Percentiles rank a stretch among this genome's conserved stretches.
phyloP scores from a whole-genome alignment of 2,797 vertebrate genomes.

The Tinamus major region DNA sequence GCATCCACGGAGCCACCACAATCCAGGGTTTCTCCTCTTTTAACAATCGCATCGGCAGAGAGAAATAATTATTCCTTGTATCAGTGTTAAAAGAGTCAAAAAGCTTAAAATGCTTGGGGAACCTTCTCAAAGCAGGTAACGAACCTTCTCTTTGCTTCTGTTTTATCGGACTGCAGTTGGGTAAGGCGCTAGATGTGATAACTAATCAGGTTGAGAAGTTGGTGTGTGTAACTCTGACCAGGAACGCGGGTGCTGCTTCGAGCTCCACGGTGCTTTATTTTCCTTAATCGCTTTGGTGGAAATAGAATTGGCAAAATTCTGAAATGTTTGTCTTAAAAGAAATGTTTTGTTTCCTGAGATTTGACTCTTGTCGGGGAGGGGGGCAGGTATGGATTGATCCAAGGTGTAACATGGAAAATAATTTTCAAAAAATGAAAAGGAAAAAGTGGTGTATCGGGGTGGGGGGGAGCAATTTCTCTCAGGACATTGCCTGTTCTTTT shows the following conservation, averaged over 20 bases:
- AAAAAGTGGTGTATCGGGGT: not conserved
- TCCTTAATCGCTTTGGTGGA: slow-evolving; percentile 19
- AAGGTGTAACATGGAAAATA: not conserved
- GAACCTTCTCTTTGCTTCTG: slow-evolving; percentile 40
- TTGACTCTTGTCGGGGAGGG: not conserved
- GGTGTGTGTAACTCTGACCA: not conserved
- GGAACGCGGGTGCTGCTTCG: not conserved
- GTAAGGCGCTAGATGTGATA: not conserved
- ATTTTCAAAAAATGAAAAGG: not conserved
- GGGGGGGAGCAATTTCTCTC: not conserved
- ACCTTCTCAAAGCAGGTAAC: slow-evolving; percentile 60
- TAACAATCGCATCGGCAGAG: slow-evolving; percentile 62
- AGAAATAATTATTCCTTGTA: slow-evolving; percentile 71
- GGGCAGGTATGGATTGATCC: not conserved
- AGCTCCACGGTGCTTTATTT: not conserved
- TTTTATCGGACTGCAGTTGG: slow-evolving; percentile 27
- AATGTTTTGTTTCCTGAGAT: slow-evolving; percentile 16
- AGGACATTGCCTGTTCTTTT: not conserved
- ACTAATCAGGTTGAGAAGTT: slow-evolving; percentile 11
- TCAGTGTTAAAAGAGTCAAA: slow-evolving; percentile 74
- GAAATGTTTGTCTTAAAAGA: not conserved
- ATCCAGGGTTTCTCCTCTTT: slow-evolving; percentile 54
- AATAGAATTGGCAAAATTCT: slow-evolving; percentile 4
- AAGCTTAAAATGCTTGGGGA: slow-evolving; percentile 66
- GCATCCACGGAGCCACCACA: slow-evolving; percentile 68